Conservation (phyloP, 2,797 vertebrate genomes). For the Huso huso region DNA sequence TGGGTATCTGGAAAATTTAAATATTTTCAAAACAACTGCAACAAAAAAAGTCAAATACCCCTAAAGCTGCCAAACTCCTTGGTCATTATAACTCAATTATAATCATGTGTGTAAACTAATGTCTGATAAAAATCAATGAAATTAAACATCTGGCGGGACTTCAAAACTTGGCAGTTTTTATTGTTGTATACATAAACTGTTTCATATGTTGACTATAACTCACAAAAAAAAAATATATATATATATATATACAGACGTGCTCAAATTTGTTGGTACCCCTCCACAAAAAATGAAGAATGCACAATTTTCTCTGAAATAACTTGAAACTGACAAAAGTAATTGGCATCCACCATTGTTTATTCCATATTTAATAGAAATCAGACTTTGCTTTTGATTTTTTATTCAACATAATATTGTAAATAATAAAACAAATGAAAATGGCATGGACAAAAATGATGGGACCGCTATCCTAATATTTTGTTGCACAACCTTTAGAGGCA, state of each 20-base stretch:
- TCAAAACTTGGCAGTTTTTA: constrained; percentile 9
- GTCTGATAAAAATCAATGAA: constrained; percentile 11
- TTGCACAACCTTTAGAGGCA: no score
- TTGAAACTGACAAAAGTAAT: no score
- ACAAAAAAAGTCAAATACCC: constrained; percentile 1
- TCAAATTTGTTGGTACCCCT: no score
- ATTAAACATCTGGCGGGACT: constrained; percentile 1
- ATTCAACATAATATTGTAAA: no score
- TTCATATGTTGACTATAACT: constrained; percentile 6
- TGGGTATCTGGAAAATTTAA: background rate
- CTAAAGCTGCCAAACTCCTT: background rate
- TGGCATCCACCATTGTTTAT: no score
- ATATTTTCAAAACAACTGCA: background rate
- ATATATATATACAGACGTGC: background rate
- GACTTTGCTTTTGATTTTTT: no score
- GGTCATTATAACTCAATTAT: constrained; percentile 7
- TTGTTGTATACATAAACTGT: constrained; percentile 1
- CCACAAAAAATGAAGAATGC: no score
- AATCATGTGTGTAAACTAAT: constrained; percentile 12
- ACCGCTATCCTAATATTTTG: no score
- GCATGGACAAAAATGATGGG: no score
- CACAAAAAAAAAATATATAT: background rate
- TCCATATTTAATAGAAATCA: no score
- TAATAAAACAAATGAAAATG: no score
- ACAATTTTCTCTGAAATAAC: no score